These are phyloP conservation scores for Abrostola triplasia DNA, from an alignment of 2,888 invertebrate species.

Conservation along the genomic window DNA sequence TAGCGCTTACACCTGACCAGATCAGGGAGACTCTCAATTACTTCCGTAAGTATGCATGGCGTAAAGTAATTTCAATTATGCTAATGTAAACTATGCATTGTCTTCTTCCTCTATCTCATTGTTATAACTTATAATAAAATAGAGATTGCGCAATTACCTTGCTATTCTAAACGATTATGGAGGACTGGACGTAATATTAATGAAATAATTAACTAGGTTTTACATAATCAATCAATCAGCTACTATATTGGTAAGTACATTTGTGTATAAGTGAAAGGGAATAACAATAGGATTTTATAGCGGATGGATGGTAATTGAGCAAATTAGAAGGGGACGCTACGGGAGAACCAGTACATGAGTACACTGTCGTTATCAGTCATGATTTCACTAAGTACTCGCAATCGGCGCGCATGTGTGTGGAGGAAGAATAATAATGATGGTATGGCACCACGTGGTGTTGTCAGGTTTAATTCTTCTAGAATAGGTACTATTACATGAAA, in stretches of 20 bases:
- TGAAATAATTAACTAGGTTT: neutral
- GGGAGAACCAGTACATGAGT: neutral
- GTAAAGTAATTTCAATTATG: neutral
- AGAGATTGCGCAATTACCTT: neutral
- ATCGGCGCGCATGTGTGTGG: neutral
- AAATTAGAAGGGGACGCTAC: neutral
- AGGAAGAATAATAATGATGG: neutral
- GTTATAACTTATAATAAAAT: slow-evolving; percentile 6
- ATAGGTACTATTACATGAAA: neutral
- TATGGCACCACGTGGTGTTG: neutral
- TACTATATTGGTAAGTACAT: neutral
- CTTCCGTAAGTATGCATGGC: slow-evolving; percentile 94
- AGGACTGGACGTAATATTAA: too few relatives aligned
- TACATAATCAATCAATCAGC: slow-evolving; percentile 1
- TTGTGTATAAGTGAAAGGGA: neutral
- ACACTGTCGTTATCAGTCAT: slow-evolving; percentile 1
- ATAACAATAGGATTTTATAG: neutral
- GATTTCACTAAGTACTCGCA: neutral
- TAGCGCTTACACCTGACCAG: slow-evolving; percentile 96
- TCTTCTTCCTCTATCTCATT: slow-evolving; percentile 8
- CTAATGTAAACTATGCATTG: slow-evolving; percentile 16
- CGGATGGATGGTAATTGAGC: neutral
- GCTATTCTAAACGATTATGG: slow-evolving; percentile 1
- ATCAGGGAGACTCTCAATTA: slow-evolving; percentile 98
- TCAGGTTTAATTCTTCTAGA: neutral